These are phyloP conservation scores for Drosophila littoralis DNA, from an alignment of 1,140 invertebrate species.

Conservation along the genomic window DNA sequence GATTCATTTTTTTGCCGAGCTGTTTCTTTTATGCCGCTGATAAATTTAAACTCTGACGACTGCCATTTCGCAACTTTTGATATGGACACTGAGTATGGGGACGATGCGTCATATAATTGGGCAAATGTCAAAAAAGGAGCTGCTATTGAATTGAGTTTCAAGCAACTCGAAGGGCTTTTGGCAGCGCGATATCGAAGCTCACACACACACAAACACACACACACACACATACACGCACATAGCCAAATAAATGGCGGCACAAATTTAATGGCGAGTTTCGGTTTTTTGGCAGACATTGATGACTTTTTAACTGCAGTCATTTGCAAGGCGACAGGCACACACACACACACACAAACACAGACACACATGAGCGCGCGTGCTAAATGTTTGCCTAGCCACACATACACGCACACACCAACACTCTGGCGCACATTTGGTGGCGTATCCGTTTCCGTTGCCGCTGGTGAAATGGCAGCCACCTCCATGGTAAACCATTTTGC, in stretches of 20 bases:
- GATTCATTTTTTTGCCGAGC: constrained; percentile 6
- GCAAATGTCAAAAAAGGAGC: constrained; percentile 23
- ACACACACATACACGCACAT: constrained; percentile 5
- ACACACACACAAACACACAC: constrained; percentile 23
- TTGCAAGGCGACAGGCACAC: constrained; percentile 53
- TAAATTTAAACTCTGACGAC: constrained; percentile 52
- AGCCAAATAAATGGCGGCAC: constrained; percentile 62
- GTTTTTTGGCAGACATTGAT: constrained; percentile 79
- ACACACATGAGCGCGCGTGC: background rate
- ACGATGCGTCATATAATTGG: constrained; percentile 47
- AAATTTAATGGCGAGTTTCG: constrained; percentile 69
- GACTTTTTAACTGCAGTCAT: constrained; percentile 83
- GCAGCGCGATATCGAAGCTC: constrained; percentile 36
- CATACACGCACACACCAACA: constrained; percentile 24
- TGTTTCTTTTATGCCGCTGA: constrained; percentile 50
- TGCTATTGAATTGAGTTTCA: constrained; percentile 26
- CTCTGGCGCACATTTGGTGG: constrained; percentile 35
- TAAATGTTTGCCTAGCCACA: constrained; percentile 38
- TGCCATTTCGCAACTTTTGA: constrained; percentile 48
- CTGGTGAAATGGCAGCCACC: constrained; percentile 28
- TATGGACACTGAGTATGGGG: constrained; percentile 18
- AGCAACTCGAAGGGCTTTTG: constrained; percentile 45
- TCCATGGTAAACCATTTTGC: constrained; percentile 45
- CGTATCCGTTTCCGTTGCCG: constrained; percentile 70
- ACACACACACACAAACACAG: constrained; percentile 13